These are phyloP conservation scores for Orchesella cincta DNA, from an alignment of 1,140 invertebrate species.

Conservation along the genomic window DNA sequence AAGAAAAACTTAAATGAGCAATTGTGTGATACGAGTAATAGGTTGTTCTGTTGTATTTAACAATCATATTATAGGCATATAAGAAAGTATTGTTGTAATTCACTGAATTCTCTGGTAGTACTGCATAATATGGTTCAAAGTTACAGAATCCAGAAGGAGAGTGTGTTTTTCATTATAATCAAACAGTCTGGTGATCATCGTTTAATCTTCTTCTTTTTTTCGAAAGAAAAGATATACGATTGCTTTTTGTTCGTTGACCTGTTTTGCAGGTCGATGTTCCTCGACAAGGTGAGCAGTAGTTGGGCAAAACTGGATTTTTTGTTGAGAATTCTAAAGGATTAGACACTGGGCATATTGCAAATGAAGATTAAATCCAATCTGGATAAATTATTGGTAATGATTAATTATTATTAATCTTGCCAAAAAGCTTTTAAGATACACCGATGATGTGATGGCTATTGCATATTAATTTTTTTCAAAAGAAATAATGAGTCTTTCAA, in stretches of 20 bases:
- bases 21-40: no score
- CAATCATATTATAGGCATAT: background rate
- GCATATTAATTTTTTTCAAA: no score
- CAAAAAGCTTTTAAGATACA: no score
- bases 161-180: background rate
- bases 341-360: background rate
- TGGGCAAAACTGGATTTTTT: conserved; percentile 44
- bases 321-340: background rate
- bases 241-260: conserved; percentile 21
- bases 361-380: no score
- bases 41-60: no score
- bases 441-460: no score
- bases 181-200: background rate
- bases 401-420: no score
- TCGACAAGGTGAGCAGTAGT: conserved; percentile 40
- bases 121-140: background rate
- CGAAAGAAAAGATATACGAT: background rate
- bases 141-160: background rate
- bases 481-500: no score
- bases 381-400: no score
- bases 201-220: background rate
- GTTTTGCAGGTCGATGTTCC: conserved; percentile 28
- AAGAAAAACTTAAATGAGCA: no score
- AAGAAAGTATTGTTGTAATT: background rate
- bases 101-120: background rate